phyloP scores from a whole-genome alignment of 2,888 invertebrate species.

The Agonum fuliginosum region DNA sequence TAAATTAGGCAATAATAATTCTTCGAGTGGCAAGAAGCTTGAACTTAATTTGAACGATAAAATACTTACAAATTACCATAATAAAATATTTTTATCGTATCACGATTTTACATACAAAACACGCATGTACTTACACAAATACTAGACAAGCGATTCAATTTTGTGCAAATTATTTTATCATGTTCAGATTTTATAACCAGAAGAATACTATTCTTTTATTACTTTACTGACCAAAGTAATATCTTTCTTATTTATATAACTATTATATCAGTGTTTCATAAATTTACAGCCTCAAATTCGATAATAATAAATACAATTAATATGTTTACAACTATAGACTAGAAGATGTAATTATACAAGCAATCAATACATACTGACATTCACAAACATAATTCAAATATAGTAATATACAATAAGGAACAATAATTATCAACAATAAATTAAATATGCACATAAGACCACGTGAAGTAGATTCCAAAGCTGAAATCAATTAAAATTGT shows the following conservation, averaged over 20 bases:
- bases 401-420: conserved; percentile 64
- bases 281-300: conserved; percentile 60
- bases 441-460: conserved; percentile 63
- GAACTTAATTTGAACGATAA: conserved; percentile 55
- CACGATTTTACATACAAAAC: conserved; percentile 58
- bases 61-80: conserved; percentile 53
- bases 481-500: conserved; percentile 50
- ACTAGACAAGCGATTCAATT: conserved; percentile 59
- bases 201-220: conserved; percentile 23
- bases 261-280: conserved; percentile 45
- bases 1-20: conserved; percentile 51
- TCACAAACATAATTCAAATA: conserved; percentile 59
- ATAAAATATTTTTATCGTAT: conserved; percentile 56
- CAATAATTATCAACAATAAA: conserved; percentile 63
- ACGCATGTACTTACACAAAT: conserved; percentile 60
- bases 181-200: conserved; percentile 10
- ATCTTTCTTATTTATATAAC: conserved; percentile 39
- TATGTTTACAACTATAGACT: conserved; percentile 59
- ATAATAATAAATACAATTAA: conserved; percentile 59
- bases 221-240: conserved; percentile 10
- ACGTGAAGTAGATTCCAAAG: conserved; percentile 46
- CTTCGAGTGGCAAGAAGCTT: conserved; percentile 57
- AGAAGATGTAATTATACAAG: conserved; percentile 60
- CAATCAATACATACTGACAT: conserved; percentile 59
- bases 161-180: conserved; percentile 58